phyloP scores from a whole-genome alignment of 1,140 invertebrate genomes.

The Drosophila kepulauana region DNA sequence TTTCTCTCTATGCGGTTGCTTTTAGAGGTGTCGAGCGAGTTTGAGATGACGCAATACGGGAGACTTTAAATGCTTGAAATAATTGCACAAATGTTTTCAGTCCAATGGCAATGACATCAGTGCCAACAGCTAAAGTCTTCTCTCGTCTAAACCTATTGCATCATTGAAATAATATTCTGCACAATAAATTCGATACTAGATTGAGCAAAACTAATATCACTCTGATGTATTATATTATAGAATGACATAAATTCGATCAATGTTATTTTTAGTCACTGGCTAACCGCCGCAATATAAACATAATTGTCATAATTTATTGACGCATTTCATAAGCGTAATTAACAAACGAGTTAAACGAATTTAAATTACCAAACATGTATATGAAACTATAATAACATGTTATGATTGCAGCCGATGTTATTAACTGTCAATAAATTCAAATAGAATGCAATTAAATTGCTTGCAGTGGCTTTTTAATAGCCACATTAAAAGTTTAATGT shows the following conservation, averaged over 20 bases:
- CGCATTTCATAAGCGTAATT: background rate
- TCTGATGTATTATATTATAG: too few species aligned
- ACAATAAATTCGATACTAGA: too few species aligned
- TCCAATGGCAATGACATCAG: slow-evolving; percentile 54
- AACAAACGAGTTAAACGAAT: background rate
- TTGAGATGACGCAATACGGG: slow-evolving; percentile 52
- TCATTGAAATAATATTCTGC: slow-evolving; percentile 1
- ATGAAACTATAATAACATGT: background rate
- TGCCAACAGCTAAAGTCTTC: background rate
- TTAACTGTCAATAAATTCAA: slow-evolving; percentile 51
- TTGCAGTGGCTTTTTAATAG: slow-evolving; percentile 48
- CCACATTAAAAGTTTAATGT: slow-evolving; percentile 49
- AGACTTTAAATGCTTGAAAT: slow-evolving; percentile 41
- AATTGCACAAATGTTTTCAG: slow-evolving; percentile 42
- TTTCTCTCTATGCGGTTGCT: slow-evolving; percentile 12
- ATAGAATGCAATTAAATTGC: slow-evolving; percentile 51
- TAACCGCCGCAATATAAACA: background rate
- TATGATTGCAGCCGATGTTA: slow-evolving; percentile 22
- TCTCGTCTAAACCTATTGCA: background rate
- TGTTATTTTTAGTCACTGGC: too few species aligned
- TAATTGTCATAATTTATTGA: background rate
- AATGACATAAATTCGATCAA: too few species aligned
- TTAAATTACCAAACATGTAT: slow-evolving; percentile 4
- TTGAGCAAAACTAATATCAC: too few species aligned
- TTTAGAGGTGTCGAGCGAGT: slow-evolving; percentile 7